Evolutionary conservation across 1,140 invertebrate genomes (phyloP), one percentile per base, ranked within the genome.

Genomic region (Spodoptera litura): DNA sequence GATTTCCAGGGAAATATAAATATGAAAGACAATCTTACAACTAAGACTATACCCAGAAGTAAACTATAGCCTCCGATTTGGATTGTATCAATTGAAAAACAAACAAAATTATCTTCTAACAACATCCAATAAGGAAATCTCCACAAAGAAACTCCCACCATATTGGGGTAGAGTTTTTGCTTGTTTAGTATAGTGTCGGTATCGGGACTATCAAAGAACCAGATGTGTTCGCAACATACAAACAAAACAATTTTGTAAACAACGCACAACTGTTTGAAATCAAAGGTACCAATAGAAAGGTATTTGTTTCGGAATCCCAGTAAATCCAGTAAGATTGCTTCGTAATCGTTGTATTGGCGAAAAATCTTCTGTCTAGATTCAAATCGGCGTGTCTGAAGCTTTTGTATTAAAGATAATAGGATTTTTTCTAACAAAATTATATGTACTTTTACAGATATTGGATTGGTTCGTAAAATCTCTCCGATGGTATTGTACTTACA

Each of bases 281-380:
- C 71, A 74, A 74, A 74, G 71, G 71, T 51, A 49, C 12, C 55
- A 59, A 74, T 74, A 61, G n/a, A 74, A 74, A 74, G 56, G 55
- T 74, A 71, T 74, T 74, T 74, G 71, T 74, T 27, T 44, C 38
- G n/a, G 27, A 74, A 74, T 74, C 71, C 58, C 20, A 31, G 71
- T 61, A 74, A 74, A 61, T 61, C 71, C 56, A 74, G 35, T 61
- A 4, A 61, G 25, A 74, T 61, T 74, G 71, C 71, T 74, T 59
- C 35, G 35, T 74, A 74, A 74, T 56, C 55, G 35, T 74, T n/a
- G 71, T 51, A 74, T 74, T 59, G 56, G 71, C 71, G 44, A 71
- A 74, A 73, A 61, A 74, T 35, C 56, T 61, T 58, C 38, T 51
- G 71, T 61, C 71, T 74, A 49, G 71, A 74, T 74, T 49, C 71